Evolutionary conservation across 2,113 vertebrate species (phyloP).

Genomic region (Rallus limicola): DNA sequence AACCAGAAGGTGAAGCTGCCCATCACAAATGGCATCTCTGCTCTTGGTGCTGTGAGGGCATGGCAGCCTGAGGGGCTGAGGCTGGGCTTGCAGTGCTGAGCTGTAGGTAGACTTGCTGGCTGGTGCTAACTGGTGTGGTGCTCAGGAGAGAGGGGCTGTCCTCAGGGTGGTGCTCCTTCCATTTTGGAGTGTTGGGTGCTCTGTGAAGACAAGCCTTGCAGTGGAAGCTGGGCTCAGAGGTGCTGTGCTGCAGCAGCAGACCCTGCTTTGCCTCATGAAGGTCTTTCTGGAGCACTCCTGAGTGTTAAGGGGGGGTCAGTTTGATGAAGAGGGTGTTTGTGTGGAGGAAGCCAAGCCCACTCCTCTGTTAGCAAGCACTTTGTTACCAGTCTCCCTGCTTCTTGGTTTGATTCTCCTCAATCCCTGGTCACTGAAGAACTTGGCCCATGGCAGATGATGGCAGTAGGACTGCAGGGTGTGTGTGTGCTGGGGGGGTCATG

Average conservation of each 20-base stretch:
- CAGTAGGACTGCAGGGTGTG: neutral
- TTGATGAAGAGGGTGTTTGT: neutral
- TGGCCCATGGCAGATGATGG: neutral
- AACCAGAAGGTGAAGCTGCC: neutral
- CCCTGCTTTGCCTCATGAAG: neutral
- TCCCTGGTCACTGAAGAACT: neutral
- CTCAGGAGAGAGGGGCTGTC: neutral
- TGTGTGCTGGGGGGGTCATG: neutral
- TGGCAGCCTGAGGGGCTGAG: neutral
- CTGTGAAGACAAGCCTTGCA: neutral
- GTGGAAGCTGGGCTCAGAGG: neutral
- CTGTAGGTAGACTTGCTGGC: neutral
- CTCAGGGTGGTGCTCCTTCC: neutral
- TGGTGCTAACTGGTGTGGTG: neutral
- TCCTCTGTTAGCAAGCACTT: neutral
- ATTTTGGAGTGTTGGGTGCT: fast-evolving
- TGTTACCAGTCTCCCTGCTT: neutral
- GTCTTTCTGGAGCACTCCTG: neutral
- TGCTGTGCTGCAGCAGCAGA: neutral
- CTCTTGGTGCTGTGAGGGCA: neutral
- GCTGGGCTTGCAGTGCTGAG: neutral
- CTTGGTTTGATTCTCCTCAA: neutral
- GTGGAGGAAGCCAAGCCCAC: neutral
- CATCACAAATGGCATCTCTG: fast-evolving
- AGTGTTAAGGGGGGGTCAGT: neutral